These are phyloP conservation scores for Folsomia manolachei DNA, from an alignment of 2,888 invertebrate species.

Conservation along the genomic window DNA sequence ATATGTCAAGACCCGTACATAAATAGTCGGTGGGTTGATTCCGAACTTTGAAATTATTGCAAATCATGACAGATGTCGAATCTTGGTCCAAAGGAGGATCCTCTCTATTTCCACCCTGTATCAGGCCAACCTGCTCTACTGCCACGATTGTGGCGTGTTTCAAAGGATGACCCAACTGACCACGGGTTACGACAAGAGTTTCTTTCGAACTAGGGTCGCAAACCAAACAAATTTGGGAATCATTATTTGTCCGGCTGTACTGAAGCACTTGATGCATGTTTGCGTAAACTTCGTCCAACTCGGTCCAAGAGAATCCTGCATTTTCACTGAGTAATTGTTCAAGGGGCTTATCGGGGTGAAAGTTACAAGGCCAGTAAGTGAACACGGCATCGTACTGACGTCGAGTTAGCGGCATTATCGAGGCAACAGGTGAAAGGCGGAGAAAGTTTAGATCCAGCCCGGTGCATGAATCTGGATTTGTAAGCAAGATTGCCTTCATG, in stretches of 20 bases:
- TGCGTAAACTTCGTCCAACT: conserved; percentile 60
- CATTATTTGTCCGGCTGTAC: conserved; percentile 53
- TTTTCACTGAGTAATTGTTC: conserved; percentile 65
- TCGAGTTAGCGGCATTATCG: conserved; percentile 63
- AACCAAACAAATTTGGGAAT: conserved; percentile 61
- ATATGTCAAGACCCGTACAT: conserved; percentile 83
- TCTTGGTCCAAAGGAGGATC: background rate
- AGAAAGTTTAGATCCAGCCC: conserved; percentile 28
- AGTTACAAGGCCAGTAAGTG: conserved; percentile 76
- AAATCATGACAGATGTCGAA: background rate
- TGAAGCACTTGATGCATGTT: conserved; percentile 64
- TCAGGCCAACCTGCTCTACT: conserved; percentile 77
- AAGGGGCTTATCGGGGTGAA: conserved; percentile 73
- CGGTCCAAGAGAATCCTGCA: conserved; percentile 59
- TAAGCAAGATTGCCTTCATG: conserved; percentile 11
- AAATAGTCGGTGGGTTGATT: conserved; percentile 59
- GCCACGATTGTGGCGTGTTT: conserved; percentile 83
- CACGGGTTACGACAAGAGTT: conserved; percentile 65
- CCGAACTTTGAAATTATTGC: background rate
- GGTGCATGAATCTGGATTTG: background rate
- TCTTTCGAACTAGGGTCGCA: conserved; percentile 68
- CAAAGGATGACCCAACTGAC: conserved; percentile 63
- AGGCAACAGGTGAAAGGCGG: conserved; percentile 58
- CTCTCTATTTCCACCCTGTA: conserved; percentile 66
- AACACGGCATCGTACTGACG: conserved; percentile 65